phyloP scores from a whole-genome alignment of 64 coral and sea anemone species.

The Porites australiensis region DNA sequence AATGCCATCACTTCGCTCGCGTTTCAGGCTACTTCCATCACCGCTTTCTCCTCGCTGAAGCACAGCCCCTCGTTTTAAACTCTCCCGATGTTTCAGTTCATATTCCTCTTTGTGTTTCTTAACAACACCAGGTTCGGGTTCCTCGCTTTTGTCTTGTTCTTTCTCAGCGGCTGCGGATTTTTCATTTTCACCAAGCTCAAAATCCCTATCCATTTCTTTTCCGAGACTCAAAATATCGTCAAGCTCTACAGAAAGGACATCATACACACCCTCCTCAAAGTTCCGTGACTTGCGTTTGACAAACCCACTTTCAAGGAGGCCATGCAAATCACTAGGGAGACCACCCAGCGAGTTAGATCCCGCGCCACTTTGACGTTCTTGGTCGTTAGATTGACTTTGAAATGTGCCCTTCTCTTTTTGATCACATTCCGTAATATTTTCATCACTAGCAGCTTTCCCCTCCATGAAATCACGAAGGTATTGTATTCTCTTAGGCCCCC shows the following conservation, averaged over 20 bases:
- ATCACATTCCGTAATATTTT: slow-evolving; percentile 15
- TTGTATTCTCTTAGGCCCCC: background rate
- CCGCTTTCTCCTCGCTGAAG: background rate
- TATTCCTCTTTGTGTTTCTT: slow-evolving; percentile 52
- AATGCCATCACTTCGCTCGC: background rate
- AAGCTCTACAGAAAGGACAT: background rate
- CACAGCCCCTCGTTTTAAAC: background rate
- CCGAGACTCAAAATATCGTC: background rate
- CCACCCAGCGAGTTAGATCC: background rate
- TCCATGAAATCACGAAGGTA: background rate
- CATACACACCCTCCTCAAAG: slow-evolving; percentile 63
- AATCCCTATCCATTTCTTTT: background rate
- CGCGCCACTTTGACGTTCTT: no score
- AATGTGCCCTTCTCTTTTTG: background rate
- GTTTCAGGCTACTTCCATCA: slow-evolving; percentile 7
- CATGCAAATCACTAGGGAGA: slow-evolving; percentile 37
- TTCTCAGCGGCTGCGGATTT: background rate
- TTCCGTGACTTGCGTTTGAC: slow-evolving; percentile 64
- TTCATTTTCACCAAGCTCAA: background rate
- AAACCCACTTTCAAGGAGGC: slow-evolving; percentile 60
- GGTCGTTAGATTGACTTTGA: background rate
- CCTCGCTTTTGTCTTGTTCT: slow-evolving; percentile 29
- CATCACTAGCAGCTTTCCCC: slow-evolving; percentile 5
- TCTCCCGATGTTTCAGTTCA: slow-evolving; percentile 40
- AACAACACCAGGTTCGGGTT: slow-evolving; percentile 58